Conservation (phyloP, 2,113 vertebrate genomes). For the Petromus typicus region DNA sequence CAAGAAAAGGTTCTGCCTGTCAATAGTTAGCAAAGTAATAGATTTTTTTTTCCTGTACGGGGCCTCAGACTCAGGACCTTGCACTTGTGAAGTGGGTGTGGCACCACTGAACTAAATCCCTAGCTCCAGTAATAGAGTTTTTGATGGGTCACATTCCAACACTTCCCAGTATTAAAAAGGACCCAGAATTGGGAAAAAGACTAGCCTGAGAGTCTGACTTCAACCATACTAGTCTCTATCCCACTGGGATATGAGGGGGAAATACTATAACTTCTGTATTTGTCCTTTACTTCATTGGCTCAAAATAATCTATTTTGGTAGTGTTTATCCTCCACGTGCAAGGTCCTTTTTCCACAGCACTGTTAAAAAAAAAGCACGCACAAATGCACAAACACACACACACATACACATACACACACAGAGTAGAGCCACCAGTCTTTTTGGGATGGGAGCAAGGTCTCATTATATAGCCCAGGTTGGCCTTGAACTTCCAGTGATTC, state of each 20-base stretch:
- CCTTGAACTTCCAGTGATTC: neutral
- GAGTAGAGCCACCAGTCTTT: neutral
- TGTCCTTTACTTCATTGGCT: slow-evolving; percentile 35
- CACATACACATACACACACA: neutral
- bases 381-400: neutral
- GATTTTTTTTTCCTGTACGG: too few species aligned
- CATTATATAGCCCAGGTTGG: neutral
- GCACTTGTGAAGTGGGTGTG: too few species aligned
- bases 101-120: too few species aligned
- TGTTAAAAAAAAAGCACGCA: neutral
- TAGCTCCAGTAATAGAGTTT: neutral
- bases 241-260: neutral
- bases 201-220: neutral
- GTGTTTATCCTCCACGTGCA: neutral
- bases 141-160: neutral
- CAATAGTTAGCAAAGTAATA: neutral
- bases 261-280: slow-evolving; percentile 13
- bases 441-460: neutral
- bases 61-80: too few species aligned
- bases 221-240: neutral
- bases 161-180: neutral
- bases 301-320: slow-evolving; percentile 49
- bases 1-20: slow-evolving; percentile 18
- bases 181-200: neutral
- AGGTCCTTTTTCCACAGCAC: neutral